These are phyloP conservation scores for Caenorhabditis sp. DNA, from an alignment of 2,888 invertebrate genomes.

Conservation along the genomic window DNA sequence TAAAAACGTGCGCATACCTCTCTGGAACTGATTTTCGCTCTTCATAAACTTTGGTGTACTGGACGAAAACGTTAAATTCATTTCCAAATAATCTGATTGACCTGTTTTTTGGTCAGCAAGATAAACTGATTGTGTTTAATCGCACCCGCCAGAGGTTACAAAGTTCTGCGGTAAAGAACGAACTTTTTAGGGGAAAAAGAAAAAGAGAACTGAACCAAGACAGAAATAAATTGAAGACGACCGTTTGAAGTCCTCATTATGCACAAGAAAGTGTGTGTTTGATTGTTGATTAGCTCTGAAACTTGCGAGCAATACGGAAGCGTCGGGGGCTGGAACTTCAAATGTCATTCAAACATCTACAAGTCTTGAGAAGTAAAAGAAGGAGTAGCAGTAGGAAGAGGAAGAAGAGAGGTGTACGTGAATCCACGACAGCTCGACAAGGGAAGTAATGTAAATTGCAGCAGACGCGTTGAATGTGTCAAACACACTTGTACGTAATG, in stretches of 20 bases:
- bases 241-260: constrained; percentile 35
- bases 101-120: no score
- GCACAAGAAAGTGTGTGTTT: constrained; percentile 11
- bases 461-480: constrained; percentile 41
- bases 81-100: no score
- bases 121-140: no score
- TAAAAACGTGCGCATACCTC: no score
- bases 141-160: no score
- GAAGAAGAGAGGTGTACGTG: constrained; percentile 18
- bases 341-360: constrained; percentile 47
- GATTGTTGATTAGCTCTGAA: constrained; percentile 42
- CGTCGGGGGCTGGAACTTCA: constrained; percentile 33
- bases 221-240: not conserved
- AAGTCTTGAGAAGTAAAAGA: no score
- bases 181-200: not conserved
- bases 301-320: constrained; percentile 35
- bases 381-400: no score
- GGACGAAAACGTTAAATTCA: no score
- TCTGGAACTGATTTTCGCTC: no score
- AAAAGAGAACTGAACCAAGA: not conserved
- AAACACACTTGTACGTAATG: constrained; percentile 51
- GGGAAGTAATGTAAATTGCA: constrained; percentile 51
- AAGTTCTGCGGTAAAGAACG: no score
- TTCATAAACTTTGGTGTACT: no score
- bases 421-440: constrained; percentile 51